phyloP scores from a whole-genome alignment of 2,888 invertebrate genomes.

The Drosophila setosimentum region DNA sequence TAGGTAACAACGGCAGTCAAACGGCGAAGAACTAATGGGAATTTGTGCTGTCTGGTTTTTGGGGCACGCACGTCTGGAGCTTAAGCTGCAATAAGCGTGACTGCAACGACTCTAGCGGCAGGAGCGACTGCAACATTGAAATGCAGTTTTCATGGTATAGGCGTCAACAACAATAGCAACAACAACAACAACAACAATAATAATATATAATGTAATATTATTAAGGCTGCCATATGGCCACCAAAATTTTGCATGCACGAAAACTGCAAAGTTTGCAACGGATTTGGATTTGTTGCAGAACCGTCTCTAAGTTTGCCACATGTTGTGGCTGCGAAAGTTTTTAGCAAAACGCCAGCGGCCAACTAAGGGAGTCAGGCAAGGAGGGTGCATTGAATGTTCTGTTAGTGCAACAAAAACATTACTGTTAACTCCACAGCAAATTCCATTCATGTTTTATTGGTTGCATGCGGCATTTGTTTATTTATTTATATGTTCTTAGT shows the following conservation, averaged over 20 bases:
- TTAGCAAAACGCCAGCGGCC: conserved; percentile 13
- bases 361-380: neutral
- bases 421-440: conserved; percentile 54
- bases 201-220: neutral
- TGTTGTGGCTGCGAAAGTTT: conserved; percentile 64
- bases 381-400: neutral
- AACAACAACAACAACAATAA: conserved; percentile 1
- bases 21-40: conserved; percentile 73
- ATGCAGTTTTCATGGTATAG: conserved; percentile 55
- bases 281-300: conserved; percentile 5
- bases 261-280: conserved; percentile 19
- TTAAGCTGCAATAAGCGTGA: conserved; percentile 68
- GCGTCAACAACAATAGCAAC: conserved; percentile 25
- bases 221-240: conserved; percentile 30
- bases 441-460: conserved; percentile 30
- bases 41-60: conserved; percentile 66
- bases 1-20: conserved; percentile 36
- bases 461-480: conserved; percentile 46
- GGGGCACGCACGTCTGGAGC: conserved; percentile 64
- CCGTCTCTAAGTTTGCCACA: conserved; percentile 65
- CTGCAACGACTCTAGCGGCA: conserved; percentile 35
- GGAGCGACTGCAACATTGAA: conserved; percentile 45
- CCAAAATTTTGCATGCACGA: conserved; percentile 52
- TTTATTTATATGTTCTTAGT: conserved; percentile 37
- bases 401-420: conserved; percentile 28